phyloP scores from a whole-genome alignment of 2,113 vertebrate genomes.

The Ovis canadensis region DNA sequence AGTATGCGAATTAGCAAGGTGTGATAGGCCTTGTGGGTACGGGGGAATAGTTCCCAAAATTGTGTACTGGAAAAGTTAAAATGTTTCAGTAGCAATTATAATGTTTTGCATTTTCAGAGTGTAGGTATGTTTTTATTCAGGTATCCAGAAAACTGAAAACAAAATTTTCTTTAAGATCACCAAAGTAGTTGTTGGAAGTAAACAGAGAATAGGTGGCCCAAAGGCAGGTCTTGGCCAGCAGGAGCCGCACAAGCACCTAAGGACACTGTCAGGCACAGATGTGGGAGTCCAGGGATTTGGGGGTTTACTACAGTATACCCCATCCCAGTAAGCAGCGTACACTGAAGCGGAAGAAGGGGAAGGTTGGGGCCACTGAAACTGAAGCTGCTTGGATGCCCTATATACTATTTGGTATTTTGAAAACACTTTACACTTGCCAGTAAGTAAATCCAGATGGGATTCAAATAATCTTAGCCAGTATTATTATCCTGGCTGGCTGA shows the following conservation, averaged over 20 bases:
- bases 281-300: background rate
- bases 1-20: background rate
- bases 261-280: rapidly evolving
- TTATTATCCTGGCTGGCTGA: slow-evolving; percentile 5
- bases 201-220: background rate
- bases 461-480: background rate
- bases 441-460: slow-evolving; percentile 56
- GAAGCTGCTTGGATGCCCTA: slow-evolving; percentile 4
- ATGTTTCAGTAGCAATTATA: background rate
- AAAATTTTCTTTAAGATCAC: background rate
- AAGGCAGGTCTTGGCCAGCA: background rate
- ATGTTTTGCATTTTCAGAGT: background rate
- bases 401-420: slow-evolving; percentile 17
- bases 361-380: background rate
- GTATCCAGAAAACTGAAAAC: background rate
- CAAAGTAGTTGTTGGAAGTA: too few species aligned
- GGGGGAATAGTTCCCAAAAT: background rate
- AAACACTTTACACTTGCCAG: slow-evolving; percentile 47
- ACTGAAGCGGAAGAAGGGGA: background rate
- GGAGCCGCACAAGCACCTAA: rapidly evolving
- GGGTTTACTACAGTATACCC: background rate
- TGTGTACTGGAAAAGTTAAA: background rate
- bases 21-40: background rate
- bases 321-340: background rate
- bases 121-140: background rate